A percentile compares a stretch with the other conserved stretches of the same genome.
Conservation (phyloP, 2,113 vertebrate species). For the Mirounga angustirostris region DNA sequence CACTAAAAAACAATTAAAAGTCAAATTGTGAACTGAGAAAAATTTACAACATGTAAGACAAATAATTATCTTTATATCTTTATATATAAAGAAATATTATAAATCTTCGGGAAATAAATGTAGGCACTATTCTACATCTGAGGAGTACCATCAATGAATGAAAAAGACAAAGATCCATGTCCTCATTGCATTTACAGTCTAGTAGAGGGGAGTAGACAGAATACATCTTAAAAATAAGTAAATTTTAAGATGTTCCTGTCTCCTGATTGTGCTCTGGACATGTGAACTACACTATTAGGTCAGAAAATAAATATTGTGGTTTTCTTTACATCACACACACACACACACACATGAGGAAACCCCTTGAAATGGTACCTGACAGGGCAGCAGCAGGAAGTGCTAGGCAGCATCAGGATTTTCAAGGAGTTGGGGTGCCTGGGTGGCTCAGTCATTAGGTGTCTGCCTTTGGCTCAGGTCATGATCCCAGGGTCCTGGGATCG, state of each 20-base stretch:
- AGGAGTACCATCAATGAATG: neutral
- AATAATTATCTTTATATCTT: neutral
- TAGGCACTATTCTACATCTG: neutral
- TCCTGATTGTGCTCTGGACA: neutral
- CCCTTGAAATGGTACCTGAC: neutral
- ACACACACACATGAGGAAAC: neutral
- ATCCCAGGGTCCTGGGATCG: too few relatives aligned
- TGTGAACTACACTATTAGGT: neutral
- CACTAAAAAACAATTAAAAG: neutral
- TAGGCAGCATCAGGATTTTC: rapidly evolving
- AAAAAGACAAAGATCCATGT: neutral
- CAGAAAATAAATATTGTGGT: neutral
- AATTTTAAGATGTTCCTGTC: neutral
- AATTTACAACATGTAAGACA: neutral
- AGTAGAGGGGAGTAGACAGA: neutral
- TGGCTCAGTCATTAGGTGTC: too few relatives aligned
- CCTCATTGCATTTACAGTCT: neutral
- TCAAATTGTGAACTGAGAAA: neutral
- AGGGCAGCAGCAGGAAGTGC: neutral
- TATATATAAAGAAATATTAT: neutral
- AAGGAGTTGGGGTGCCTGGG: too few relatives aligned
- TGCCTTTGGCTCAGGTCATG: too few relatives aligned
- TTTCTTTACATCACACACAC: neutral
- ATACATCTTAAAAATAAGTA: neutral
- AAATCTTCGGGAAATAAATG: constrained; percentile 1